Conservation (phyloP, 2,113 vertebrate species). For the Synodontis membranacea region DNA sequence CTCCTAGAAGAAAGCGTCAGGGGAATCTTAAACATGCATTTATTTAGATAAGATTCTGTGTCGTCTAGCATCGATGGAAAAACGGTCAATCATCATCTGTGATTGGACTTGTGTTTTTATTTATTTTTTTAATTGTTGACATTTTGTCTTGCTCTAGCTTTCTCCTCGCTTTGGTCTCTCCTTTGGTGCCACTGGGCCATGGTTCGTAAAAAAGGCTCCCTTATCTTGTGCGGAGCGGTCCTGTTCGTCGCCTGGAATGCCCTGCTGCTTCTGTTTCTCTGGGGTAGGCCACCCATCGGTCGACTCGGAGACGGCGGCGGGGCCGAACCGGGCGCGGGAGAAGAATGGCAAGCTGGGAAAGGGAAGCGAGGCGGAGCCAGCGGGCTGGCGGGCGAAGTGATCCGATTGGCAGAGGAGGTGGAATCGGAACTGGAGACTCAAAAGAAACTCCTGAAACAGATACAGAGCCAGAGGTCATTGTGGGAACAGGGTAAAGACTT, state of each 20-base stretch:
- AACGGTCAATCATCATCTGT: not conserved
- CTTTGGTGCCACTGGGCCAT: slow-evolving; percentile 77
- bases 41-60: not conserved
- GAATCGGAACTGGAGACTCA: slow-evolving; percentile 85
- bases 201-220: slow-evolving; percentile 87
- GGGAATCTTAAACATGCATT: not conserved
- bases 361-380: slow-evolving; percentile 58
- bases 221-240: slow-evolving; percentile 84
- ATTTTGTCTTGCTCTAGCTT: slow-evolving; percentile 45
- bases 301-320: slow-evolving; percentile 68
- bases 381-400: slow-evolving; percentile 80
- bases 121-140: slow-evolving; percentile 2
- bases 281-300: slow-evolving; percentile 79
- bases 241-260: slow-evolving; percentile 92
- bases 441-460: slow-evolving; percentile 82
- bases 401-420: slow-evolving; percentile 76
- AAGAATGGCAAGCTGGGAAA: slow-evolving; percentile 68
- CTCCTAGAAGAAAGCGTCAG: not conserved
- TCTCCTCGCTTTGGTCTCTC: slow-evolving; percentile 56
- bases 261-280: slow-evolving; percentile 89
- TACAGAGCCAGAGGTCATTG: slow-evolving; percentile 72
- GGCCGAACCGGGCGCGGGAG: slow-evolving; percentile 70
- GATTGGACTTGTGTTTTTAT: not conserved
- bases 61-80: not conserved
- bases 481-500: slow-evolving; percentile 72